phyloP scores from a whole-genome alignment of 2,797 vertebrate genomes.

The Caiman crocodilus region DNA sequence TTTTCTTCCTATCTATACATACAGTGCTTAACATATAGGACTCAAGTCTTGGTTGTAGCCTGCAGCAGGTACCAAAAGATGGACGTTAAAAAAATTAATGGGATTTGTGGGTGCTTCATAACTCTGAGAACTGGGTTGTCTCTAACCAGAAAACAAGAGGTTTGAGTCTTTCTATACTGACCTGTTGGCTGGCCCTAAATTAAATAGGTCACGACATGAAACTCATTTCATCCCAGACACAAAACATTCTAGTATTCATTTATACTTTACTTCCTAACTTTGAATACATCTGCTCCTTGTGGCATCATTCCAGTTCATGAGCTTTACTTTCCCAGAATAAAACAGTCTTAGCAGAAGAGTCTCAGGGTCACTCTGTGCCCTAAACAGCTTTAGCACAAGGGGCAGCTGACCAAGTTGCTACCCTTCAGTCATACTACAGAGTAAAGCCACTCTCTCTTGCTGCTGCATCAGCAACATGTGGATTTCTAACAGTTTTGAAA shows the following conservation, averaged over 20 bases:
- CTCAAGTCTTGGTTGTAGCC: background rate
- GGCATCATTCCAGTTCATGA: conserved; percentile 14
- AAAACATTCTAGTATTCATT: background rate
- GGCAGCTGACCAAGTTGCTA: too few relatives aligned
- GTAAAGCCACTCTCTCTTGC: background rate
- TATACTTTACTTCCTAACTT: conserved; percentile 29
- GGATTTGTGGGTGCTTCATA: background rate
- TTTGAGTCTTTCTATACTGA: conserved; percentile 24
- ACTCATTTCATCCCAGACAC: background rate
- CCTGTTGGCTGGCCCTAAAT: conserved; percentile 22
- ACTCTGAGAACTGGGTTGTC: background rate
- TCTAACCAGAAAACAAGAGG: conserved; percentile 8
- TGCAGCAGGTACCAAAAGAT: background rate
- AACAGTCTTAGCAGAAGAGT: background rate
- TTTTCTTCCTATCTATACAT: background rate
- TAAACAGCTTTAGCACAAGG: too few relatives aligned
- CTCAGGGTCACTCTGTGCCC: too few relatives aligned
- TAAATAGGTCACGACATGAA: conserved; percentile 30
- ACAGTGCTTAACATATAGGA: background rate
- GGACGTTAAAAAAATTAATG: background rate
- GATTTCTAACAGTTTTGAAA: too few relatives aligned
- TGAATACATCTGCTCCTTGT: background rate
- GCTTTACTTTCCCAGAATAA: conserved; percentile 31
- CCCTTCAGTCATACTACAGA: too few relatives aligned
- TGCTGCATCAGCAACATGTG: background rate